Percentiles rank a stretch among this genome's conserved stretches.
phyloP scores from a whole-genome alignment of 2,888 invertebrate genomes.

The Agonopterix alstromeriana region DNA sequence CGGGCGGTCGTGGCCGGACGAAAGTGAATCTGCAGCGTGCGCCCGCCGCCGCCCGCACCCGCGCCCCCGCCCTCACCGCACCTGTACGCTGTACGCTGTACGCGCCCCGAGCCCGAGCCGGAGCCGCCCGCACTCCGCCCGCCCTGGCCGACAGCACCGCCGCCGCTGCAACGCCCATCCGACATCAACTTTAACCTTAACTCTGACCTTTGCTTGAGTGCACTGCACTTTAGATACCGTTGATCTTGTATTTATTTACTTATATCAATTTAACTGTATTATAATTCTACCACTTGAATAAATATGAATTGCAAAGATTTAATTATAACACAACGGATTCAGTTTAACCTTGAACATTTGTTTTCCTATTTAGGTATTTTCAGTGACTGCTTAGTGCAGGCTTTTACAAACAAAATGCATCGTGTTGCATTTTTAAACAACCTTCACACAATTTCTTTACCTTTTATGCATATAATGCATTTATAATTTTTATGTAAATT shows the following conservation, averaged over 20 bases:
- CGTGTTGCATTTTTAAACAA: conserved; percentile 5
- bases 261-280: neutral
- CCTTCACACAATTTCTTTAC: conserved; percentile 25
- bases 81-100: conserved; percentile 11
- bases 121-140: conserved; percentile 40
- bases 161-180: conserved; percentile 35
- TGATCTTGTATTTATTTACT: conserved; percentile 6
- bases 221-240: conserved; percentile 48
- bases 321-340: too few relatives aligned
- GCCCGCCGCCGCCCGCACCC: conserved; percentile 34
- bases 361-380: conserved; percentile 5
- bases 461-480: conserved; percentile 15
- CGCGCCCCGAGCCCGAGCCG: conserved; percentile 29
- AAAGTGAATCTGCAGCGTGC: conserved; percentile 72
- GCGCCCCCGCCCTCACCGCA: conserved; percentile 33
- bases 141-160: conserved; percentile 35
- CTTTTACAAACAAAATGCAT: neutral
- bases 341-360: conserved; percentile 4
- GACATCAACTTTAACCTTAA: conserved; percentile 72
- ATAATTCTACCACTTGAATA: too few relatives aligned
- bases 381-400: neutral
- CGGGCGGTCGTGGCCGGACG: conserved; percentile 66
- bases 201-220: conserved; percentile 67
- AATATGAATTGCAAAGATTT: too few relatives aligned
- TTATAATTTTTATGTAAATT: neutral